Base-by-base conservation (phyloP, 2,888 invertebrate species). In the Trichopria drosophilae region DNA sequence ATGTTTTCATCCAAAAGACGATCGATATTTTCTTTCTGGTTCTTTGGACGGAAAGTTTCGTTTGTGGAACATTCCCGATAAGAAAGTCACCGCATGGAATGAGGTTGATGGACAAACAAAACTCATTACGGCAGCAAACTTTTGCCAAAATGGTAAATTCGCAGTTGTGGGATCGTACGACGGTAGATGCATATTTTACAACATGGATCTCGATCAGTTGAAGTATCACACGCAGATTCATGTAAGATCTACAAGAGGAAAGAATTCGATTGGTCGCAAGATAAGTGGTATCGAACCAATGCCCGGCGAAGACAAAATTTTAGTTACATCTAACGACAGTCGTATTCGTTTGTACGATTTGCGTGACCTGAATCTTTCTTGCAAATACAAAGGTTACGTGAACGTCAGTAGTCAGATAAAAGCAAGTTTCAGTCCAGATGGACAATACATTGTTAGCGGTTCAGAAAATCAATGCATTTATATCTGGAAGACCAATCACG, bases 61-160 rank as follows among this genome's bases (percentile, higher is more conserved):
- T n/a, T 79, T 99, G 6, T 99, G 99, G 99, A 96, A 98, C 77
- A 99, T 99, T 70, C 97, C 98, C 0, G 98, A 99, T 73, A 99
- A 99, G 75, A 96, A 96, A 78, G 97, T 98, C 6, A 94, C 95
- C 0, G 86, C 96, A 6, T 98, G 97, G 96, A 97, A 93, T 76
- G 97, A 97, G 78, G 88, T 95, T 0, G 91, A 92, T 73, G 93
- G 94, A n/a, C 90, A 89, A 67, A 88, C 90, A 1, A 94, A 93
- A 69, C 80, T 97, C 9, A 97, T 97, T 70, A 97, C 97, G 0
- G 94, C 97, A 0, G 96, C 96, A 0, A 96, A 95, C 77, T 97
- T 97, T 78, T 96, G 95, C 68, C 91, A 93, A 73, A 95, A 96
- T 79, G 98, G 97, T 6, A 95, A 96, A 74, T 96, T 96, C 78